Evolutionary conservation across 1,140 invertebrate genomes (phyloP).

Genomic region (Habropoda laboriosa): DNA sequence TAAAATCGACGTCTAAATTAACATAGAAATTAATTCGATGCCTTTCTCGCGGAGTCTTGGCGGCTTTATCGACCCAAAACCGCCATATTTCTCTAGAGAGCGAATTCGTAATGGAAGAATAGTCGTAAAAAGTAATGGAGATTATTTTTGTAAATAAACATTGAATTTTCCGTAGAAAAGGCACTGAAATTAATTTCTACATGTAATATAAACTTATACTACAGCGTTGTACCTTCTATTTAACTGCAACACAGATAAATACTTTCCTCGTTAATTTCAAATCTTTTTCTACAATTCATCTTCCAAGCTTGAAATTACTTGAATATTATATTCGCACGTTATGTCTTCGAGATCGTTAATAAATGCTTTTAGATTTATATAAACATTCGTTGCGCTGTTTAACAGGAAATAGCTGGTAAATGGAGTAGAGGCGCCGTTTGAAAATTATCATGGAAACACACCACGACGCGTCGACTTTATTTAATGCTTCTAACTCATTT

Average conservation of each 20-base stretch:
- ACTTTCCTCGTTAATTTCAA: background rate
- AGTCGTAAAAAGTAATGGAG: no score
- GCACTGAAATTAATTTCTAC: no score
- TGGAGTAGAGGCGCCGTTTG: background rate
- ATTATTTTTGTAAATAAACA: no score
- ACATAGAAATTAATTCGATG: no score
- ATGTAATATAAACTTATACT: no score
- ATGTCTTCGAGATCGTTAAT: background rate
- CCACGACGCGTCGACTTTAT: slow-evolving; percentile 7
- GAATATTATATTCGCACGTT: background rate
- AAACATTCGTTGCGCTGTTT: background rate
- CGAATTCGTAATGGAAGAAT: no score
- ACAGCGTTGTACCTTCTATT: no score
- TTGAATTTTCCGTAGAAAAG: no score
- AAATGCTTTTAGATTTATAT: background rate
- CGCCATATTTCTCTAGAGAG: no score
- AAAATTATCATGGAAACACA: background rate
- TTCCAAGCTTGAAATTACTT: background rate
- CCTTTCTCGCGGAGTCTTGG: no score
- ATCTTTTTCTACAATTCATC: background rate
- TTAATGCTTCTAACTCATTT: background rate
- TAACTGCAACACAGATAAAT: background rate
- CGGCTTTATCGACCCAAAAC: no score
- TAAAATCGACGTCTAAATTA: no score
- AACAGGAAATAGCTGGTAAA: background rate